Conservation (phyloP, 2,888 invertebrate genomes). For the Nomada fabriciana region DNA sequence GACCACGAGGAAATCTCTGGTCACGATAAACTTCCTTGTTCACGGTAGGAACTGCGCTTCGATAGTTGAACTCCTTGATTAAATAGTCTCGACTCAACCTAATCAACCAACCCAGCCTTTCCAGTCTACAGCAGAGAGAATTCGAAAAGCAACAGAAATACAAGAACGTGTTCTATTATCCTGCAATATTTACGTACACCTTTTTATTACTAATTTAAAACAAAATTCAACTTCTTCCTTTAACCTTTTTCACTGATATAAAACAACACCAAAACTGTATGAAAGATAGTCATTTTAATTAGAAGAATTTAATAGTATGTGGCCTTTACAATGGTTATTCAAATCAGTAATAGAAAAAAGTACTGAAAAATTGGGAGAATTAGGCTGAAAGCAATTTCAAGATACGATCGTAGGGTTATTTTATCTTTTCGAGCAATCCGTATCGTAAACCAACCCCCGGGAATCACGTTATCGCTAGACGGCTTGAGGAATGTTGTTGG, state of each 20-base stretch:
- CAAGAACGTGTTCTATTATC: background rate
- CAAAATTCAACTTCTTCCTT: background rate
- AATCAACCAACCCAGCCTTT: constrained; percentile 18
- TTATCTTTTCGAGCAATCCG: background rate
- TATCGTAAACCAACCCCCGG: constrained; percentile 6
- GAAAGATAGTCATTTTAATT: too few relatives aligned
- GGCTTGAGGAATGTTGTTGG: constrained; percentile 16
- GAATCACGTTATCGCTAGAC: constrained; percentile 7
- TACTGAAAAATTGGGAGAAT: background rate
- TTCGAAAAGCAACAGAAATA: background rate
- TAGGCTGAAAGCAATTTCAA: background rate
- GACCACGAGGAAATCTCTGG: constrained; percentile 7
- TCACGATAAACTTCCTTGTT: constrained; percentile 2
- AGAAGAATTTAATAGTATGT: too few relatives aligned
- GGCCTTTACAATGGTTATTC: background rate
- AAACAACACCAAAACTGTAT: background rate
- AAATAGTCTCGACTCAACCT: constrained; percentile 16
- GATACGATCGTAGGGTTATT: background rate
- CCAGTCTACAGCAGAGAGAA: background rate
- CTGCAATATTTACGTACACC: too few relatives aligned
- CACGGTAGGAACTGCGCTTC: background rate
- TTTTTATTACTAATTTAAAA: background rate
- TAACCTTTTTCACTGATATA: background rate
- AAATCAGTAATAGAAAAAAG: background rate
- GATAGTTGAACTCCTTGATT: constrained; percentile 15